Evolutionary conservation across 2,113 vertebrate genomes (phyloP).

Genomic region (Puma concolor): DNA sequence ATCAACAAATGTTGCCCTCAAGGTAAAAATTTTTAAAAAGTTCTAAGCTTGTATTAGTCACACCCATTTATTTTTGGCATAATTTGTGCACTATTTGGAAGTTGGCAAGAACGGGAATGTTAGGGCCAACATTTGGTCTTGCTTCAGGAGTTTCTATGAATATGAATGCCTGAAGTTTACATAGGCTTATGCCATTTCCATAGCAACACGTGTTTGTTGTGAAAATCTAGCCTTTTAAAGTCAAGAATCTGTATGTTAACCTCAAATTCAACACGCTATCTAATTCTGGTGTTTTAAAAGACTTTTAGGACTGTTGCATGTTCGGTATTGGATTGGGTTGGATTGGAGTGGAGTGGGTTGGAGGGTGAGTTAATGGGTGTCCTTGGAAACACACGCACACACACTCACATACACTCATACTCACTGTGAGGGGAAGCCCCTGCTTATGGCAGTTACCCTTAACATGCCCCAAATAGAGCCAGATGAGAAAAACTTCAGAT

Average conservation of each 20-base stretch:
- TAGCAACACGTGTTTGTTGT: conserved; percentile 87
- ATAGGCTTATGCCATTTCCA: conserved; percentile 86
- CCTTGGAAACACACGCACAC: neutral
- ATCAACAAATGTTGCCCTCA: conserved; percentile 84
- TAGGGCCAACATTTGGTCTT: conserved; percentile 88
- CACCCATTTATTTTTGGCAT: conserved; percentile 89
- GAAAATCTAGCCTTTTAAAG: conserved; percentile 85
- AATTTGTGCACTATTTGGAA: conserved; percentile 86
- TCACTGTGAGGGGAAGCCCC: neutral
- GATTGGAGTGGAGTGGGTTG: neutral
- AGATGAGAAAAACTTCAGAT: neutral
- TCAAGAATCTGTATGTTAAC: conserved; percentile 83
- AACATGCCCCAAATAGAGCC: neutral
- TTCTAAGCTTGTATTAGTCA: conserved; percentile 89
- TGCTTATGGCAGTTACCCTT: conserved; percentile 17
- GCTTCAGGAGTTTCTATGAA: conserved; percentile 89
- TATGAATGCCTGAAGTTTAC: conserved; percentile 88
- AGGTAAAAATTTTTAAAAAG: conserved; percentile 76
- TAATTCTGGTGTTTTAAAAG: conserved; percentile 72
- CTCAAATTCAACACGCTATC: conserved; percentile 76
- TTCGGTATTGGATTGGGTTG: conserved; percentile 44
- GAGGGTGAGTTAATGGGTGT: neutral
- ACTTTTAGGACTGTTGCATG: conserved; percentile 63
- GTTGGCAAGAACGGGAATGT: conserved; percentile 86
- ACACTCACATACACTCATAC: neutral